Conservation (phyloP, 1,140 invertebrate genomes). For the Philaenus spumarius region DNA sequence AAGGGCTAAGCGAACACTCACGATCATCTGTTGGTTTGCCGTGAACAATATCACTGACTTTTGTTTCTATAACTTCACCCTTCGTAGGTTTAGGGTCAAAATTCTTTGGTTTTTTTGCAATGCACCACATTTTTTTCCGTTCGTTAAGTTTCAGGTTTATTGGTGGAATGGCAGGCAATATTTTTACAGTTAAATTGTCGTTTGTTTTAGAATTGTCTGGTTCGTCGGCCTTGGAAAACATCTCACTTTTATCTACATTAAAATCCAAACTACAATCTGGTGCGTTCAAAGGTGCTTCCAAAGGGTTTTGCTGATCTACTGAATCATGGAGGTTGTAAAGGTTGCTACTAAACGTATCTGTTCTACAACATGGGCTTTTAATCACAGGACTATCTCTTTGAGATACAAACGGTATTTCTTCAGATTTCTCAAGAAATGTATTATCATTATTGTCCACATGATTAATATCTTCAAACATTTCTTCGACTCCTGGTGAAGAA, state of each 20-base stretch:
- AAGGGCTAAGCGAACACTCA: background rate
- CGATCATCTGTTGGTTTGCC: background rate
- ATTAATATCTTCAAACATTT: conserved; percentile 11
- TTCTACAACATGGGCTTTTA: too few species aligned
- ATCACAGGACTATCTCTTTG: too few species aligned
- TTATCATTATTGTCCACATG: background rate
- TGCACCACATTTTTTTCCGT: conserved; percentile 11
- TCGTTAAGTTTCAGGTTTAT: conserved; percentile 8
- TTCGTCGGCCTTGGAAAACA: too few species aligned
- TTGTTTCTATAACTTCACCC: background rate
- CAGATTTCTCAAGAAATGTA: too few species aligned
- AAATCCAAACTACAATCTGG: too few species aligned
- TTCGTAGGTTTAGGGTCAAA: background rate
- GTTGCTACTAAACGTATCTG: too few species aligned
- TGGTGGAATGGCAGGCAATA: background rate
- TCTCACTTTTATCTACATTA: too few species aligned
- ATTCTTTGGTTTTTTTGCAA: conserved; percentile 2
- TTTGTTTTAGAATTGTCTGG: too few species aligned
- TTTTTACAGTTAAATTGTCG: background rate
- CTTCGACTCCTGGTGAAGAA: conserved; percentile 6
- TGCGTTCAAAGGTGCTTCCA: too few species aligned
- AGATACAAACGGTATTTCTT: too few species aligned
- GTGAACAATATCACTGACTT: background rate
- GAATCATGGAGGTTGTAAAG: too few species aligned
- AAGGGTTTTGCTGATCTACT: too few species aligned